Conservation (phyloP, 1,140 invertebrate species). For the Chrysoperla carnea region DNA sequence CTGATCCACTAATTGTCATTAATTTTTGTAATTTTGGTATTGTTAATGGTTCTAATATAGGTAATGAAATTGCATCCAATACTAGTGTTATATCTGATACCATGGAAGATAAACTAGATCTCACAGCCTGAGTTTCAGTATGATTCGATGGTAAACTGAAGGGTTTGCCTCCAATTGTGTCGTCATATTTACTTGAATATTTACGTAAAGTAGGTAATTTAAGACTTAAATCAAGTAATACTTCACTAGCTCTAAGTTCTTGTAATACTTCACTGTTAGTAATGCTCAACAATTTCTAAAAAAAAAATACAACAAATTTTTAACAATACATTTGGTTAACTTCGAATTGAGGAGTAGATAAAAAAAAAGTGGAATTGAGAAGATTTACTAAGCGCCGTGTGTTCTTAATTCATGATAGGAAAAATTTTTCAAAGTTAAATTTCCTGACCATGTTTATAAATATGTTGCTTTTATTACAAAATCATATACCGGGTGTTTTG, state of each 20-base stretch:
- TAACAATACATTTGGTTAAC: neutral
- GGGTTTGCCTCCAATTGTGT: slow-evolving; percentile 43
- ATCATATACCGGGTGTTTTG: no score
- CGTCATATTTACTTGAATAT: slow-evolving; percentile 52
- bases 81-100: slow-evolving; percentile 71
- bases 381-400: no score
- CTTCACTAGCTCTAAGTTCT: slow-evolving; percentile 53
- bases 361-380: no score
- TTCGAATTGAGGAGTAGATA: neutral
- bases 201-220: slow-evolving; percentile 55
- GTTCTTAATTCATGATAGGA: no score
- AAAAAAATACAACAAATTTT: slow-evolving; percentile 3
- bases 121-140: slow-evolving; percentile 53
- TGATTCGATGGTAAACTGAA: slow-evolving; percentile 48
- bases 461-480: no score
- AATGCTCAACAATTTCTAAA: slow-evolving; percentile 32
- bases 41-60: slow-evolving; percentile 73
- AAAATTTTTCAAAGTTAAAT: no score
- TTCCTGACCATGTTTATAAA: no score
- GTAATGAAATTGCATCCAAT: slow-evolving; percentile 63
- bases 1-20: slow-evolving; percentile 58
- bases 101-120: slow-evolving; percentile 53
- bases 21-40: slow-evolving; percentile 62
- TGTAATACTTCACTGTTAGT: slow-evolving; percentile 35
- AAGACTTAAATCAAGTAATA: slow-evolving; percentile 60